Base-by-base conservation (phyloP, 2,113 vertebrate species). In the Centropristis striata region DNA sequence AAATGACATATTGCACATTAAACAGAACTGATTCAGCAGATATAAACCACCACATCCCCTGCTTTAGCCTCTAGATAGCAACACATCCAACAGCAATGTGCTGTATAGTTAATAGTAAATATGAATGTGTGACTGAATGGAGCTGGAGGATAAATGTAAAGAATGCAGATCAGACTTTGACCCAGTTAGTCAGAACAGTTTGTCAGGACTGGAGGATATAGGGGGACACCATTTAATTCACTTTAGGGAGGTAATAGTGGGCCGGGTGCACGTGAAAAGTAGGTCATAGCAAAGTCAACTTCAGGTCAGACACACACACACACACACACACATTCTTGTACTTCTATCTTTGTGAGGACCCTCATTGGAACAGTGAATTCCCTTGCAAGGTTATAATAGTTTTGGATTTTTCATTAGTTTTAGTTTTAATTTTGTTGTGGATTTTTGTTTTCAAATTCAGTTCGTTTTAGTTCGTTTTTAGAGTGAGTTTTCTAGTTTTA, bases 101-200 rank as follows among this genome's bases (percentile, higher is more conserved):
- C n/a, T n/a, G n/a, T n/a, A n/a, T n/a, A n/a, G n/a, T n/a, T 39
- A 39, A 42, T 8, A 63, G 27, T 18, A 21, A 75, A 54, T 13
- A 53, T 64, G 42, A 50, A 60, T 55, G 47, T 74, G 82, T 77
- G 76, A 64, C 46, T 67, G 71, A 85, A 67, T 46, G 72, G 32
- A 53, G 25, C 41, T 57, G 75, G 42, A 1, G 21, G 66, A 78
- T 73, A 80, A 88, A 87, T 78, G 64, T 84, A 76, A 81, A 83
- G 82, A 89, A 86, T 88, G 77, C 77, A 77, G 71, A 46, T 80
- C 39, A 51, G 68, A 47, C 66, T 69, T 77, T 84, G 73, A 86
- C 84, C 84, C 60, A 82, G 68, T 81, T 85, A 75, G 42, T 37
- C 44, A 64, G 74, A 72, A 51, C 6, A 41, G 69, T 65, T 78